phyloP scores from a whole-genome alignment of 1,140 invertebrate genomes.

The Hycleus cichorii region DNA sequence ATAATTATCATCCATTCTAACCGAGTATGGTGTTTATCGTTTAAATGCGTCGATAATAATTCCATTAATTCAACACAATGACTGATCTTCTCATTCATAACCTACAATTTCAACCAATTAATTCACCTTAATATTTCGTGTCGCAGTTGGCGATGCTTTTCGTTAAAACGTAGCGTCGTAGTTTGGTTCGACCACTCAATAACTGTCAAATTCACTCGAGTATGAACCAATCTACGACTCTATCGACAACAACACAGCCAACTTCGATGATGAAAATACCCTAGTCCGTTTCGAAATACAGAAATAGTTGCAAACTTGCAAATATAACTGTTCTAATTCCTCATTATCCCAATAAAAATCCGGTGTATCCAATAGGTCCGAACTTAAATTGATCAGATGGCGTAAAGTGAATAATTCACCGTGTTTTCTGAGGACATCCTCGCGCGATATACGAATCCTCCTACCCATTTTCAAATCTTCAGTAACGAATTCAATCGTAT shows the following conservation, averaged over 20 bases:
- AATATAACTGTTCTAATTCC: conserved; percentile 74
- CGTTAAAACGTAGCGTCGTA: too few species aligned
- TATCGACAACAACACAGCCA: too few species aligned
- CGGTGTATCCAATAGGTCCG: conserved; percentile 87
- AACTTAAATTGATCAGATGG: conserved; percentile 86
- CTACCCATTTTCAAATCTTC: conserved; percentile 69
- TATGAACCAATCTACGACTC: too few species aligned
- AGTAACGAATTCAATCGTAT: conserved; percentile 73
- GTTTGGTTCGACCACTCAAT: too few species aligned
- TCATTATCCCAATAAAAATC: conserved; percentile 98
- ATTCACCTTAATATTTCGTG: neutral
- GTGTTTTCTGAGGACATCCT: conserved; percentile 77
- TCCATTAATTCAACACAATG: conserved; percentile 88
- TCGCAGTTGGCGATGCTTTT: too few species aligned
- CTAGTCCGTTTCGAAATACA: conserved; percentile 76
- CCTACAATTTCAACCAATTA: conserved; percentile 47
- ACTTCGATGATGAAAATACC: conserved; percentile 40
- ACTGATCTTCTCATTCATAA: conserved; percentile 90
- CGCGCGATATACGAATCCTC: conserved; percentile 57
- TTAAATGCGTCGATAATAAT: conserved; percentile 77
- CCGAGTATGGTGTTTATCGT: conserved; percentile 81
- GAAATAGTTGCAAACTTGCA: conserved; percentile 73
- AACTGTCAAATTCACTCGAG: too few species aligned
- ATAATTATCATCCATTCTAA: conserved; percentile 96
- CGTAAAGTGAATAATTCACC: conserved; percentile 85